Evolutionary conservation across 2,888 invertebrate genomes (phyloP), one percentile per base, ranked within the genome.

Genomic region (Eupithecia abbreviata): DNA sequence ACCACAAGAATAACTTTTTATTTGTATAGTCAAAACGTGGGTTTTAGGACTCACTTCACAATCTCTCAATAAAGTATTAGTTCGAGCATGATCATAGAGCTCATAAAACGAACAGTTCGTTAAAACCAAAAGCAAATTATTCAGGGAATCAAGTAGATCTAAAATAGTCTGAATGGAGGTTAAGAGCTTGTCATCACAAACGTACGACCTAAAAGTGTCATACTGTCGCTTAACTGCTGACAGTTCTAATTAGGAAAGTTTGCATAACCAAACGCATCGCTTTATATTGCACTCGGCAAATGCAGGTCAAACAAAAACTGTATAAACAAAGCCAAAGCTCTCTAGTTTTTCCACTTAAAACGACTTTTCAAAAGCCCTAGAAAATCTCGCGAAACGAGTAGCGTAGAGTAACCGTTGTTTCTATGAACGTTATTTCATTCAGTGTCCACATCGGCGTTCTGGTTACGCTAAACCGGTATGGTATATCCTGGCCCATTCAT

Each of bases 401-500:
- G 13, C n/a, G 58, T 58, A 58, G 43, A 73, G 30, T 18, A 13
- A 69, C 71, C 42, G 45, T 51, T 65, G 62, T 65, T 67, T 71
- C 18, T 62, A 62, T 30, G 62, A 62, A 62, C 55, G 65, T 43
- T 72, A 58, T 74, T 67, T 51, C 77, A 76, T 74, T 66, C 72
- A 78, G 58, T 76, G 65, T 78, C 73, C 68, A 68, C 75, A 75
- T 45, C 12, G 45, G 72, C 51, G 74, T 71, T 71, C 71, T 77
- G 65, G 78, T 55, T 76, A 72, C 71, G 69, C 65, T 69, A 65
- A 49, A 78, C 78, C 73, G 73, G 78, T 76, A 78, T 74, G 41
- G 78, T 76, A 72, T 69, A 42, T 51, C 65, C 71, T 71, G 65
- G 74, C 70, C 43, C 69, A 78, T 78, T 78, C 78, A 78, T 78